Evolutionary conservation across 2,797 vertebrate species (phyloP).

Genomic region (Botia kubotai): DNA sequence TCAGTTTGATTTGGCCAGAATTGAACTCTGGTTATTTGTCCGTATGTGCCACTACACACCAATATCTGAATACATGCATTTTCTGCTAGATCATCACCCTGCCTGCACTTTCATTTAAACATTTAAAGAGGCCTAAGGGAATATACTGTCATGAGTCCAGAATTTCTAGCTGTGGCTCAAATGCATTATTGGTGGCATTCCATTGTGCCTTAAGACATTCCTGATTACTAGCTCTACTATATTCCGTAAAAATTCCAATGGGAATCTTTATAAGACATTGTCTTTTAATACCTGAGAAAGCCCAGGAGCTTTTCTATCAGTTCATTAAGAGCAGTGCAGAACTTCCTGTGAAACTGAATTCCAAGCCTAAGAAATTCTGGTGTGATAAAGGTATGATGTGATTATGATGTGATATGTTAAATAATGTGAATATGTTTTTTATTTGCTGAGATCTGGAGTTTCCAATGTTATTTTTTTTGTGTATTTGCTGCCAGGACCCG

Average conservation of each 20-base stretch:
- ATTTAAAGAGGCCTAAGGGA: neutral
- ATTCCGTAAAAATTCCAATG: neutral
- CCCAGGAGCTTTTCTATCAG: neutral
- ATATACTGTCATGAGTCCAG: neutral
- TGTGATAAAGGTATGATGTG: neutral
- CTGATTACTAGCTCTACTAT: neutral
- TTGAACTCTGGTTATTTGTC: neutral
- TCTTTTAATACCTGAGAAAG: neutral
- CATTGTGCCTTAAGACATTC: neutral
- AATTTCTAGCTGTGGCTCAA: neutral
- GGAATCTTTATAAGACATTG: neutral
- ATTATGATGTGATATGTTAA: neutral
- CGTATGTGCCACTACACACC: neutral
- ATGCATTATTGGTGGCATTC: neutral
- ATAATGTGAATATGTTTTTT: neutral
- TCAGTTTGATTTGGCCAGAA: neutral
- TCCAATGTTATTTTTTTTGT: neutral
- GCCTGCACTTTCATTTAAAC: neutral
- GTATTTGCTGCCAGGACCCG: neutral
- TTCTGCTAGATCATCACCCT: neutral
- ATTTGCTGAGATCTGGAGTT: neutral
- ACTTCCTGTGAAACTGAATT: neutral
- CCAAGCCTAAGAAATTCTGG: neutral
- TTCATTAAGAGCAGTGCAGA: neutral
- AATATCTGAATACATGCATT: neutral